Percentiles rank a stretch among this genome's conserved stretches.
Evolutionary conservation across 2,113 vertebrate species (phyloP).

Genomic region (Sterna hirundo): DNA sequence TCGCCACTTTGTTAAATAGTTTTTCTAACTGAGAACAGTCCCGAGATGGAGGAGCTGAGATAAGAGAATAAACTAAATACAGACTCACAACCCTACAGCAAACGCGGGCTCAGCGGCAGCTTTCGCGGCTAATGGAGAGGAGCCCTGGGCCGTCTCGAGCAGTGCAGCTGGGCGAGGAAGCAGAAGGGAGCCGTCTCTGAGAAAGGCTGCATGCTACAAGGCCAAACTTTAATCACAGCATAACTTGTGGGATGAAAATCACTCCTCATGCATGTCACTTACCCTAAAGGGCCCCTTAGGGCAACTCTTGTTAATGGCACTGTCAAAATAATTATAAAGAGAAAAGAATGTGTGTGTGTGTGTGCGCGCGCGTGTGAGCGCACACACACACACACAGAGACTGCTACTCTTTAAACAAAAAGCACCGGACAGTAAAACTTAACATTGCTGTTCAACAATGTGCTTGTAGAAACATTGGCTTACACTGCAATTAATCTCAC

Average conservation of each 20-base stretch:
- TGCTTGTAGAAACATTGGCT: neutral
- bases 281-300: slow-evolving; percentile 65
- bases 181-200: neutral
- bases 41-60: neutral
- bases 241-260: slow-evolving; percentile 57
- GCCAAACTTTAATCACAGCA: slow-evolving; percentile 63
- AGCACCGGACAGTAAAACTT: neutral
- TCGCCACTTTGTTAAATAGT: neutral
- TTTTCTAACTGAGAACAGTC: neutral
- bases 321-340: slow-evolving; percentile 65
- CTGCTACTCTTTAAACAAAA: neutral
- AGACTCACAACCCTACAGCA: neutral
- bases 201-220: slow-evolving; percentile 11
- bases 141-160: neutral
- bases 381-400: neutral
- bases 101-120: neutral
- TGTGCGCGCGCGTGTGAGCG: neutral
- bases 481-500: neutral
- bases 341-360: neutral
- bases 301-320: slow-evolving; percentile 64
- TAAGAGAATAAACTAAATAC: neutral
- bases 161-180: neutral
- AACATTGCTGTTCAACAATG: neutral
- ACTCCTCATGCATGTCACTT: slow-evolving; percentile 69
- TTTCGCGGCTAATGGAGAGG: neutral